phyloP scores from a whole-genome alignment of 2,113 vertebrate species.

The Salvelinus sp. region DNA sequence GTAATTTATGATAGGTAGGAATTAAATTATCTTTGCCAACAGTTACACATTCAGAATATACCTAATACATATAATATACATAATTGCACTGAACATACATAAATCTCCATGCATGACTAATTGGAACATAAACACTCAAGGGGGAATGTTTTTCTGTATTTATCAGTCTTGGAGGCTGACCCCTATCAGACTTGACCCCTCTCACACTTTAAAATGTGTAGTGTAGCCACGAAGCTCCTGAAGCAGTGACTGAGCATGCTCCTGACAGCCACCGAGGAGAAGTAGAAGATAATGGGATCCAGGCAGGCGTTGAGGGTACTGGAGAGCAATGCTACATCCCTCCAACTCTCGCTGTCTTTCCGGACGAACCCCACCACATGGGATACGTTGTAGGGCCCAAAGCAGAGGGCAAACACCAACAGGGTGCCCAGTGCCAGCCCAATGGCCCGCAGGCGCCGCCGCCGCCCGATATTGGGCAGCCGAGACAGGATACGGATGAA shows the following conservation, averaged over 20 bases:
- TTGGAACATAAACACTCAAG: neutral
- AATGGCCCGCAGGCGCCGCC: slow-evolving; percentile 68
- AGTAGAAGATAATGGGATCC: slow-evolving; percentile 80
- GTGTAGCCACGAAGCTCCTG: slow-evolving; percentile 51
- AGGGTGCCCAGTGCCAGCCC: slow-evolving; percentile 76
- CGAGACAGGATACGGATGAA: slow-evolving; percentile 73
- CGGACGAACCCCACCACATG: slow-evolving; percentile 76
- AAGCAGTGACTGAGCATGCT: slow-evolving; percentile 60
- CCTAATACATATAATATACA: too few relatives aligned
- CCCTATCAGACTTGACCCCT: neutral
- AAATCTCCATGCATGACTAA: too few relatives aligned
- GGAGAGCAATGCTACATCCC: slow-evolving; percentile 64
- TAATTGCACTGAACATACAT: too few relatives aligned
- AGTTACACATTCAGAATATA: too few relatives aligned
- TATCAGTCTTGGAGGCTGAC: slow-evolving; percentile 17
- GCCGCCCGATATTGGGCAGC: slow-evolving; percentile 65
- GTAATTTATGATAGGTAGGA: too few relatives aligned
- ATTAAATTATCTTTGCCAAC: too few relatives aligned
- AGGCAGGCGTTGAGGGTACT: slow-evolving; percentile 77
- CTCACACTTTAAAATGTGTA: slow-evolving; percentile 58
- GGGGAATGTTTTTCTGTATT: neutral
- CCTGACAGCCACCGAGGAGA: slow-evolving; percentile 69
- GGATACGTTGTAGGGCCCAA: slow-evolving; percentile 80
- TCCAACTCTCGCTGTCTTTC: slow-evolving; percentile 63
- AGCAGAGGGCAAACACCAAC: slow-evolving; percentile 79